Conservation (phyloP, 2,113 vertebrate genomes). For the Oxyura jamaicensis region DNA sequence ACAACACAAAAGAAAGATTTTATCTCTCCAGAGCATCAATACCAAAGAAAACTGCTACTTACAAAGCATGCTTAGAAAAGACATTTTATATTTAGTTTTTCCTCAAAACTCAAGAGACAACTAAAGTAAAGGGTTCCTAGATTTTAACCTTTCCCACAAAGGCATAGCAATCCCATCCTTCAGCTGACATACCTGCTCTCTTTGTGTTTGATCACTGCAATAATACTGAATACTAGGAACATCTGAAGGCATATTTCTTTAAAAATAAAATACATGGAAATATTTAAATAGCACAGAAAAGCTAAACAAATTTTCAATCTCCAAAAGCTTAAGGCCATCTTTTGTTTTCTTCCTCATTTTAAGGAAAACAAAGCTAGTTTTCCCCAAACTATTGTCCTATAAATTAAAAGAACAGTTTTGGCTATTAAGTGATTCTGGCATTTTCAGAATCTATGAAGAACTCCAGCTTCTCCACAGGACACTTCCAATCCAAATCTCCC, state of each 20-base stretch:
- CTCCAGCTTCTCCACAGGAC: background rate
- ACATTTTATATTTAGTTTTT: background rate
- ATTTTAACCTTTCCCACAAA: background rate
- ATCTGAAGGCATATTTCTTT: background rate
- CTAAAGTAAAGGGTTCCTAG: background rate
- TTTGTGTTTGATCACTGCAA: background rate
- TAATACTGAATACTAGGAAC: background rate
- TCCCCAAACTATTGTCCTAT: background rate
- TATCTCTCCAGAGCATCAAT: background rate
- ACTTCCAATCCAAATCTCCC: background rate
- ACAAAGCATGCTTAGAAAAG: background rate
- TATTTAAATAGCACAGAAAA: background rate
- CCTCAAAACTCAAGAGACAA: background rate
- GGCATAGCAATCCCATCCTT: rapidly evolving
- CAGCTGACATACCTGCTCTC: background rate
- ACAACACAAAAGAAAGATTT: background rate
- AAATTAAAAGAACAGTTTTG: background rate
- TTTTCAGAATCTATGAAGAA: background rate
- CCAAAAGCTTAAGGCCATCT: background rate
- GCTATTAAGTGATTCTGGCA: no score
- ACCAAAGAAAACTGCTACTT: background rate
- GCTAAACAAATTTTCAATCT: background rate
- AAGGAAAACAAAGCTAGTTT: background rate
- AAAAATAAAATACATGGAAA: background rate
- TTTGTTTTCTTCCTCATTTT: background rate